Evolutionary conservation across 2,113 vertebrate genomes (phyloP), one percentile per base, ranked within the genome.

Genomic region (Oncorhynchus mykiss): DNA sequence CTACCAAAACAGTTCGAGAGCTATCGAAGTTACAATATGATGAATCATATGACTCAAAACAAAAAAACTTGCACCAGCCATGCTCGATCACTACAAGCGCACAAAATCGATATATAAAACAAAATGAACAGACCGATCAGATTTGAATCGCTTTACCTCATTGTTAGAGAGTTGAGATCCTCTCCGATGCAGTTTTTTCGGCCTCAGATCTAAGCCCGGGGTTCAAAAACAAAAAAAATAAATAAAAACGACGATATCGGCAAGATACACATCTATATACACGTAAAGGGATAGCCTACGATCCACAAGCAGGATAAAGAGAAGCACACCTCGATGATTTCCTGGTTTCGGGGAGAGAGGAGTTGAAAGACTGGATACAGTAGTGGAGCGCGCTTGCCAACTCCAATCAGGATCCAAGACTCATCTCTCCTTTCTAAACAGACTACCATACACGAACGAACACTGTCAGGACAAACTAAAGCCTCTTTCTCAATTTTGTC

Each of bases 281-380:
- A 90, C 90, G 78, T 75, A 75, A 34, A 80, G 80, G 83, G 78
- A 73, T 76, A 11, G 9, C 39, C 9, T 45, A 57, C 83, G 86
- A 80, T 85, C 77, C 66, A 87, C 66, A 68, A 82, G 83, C 84
- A 78, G 84, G 65, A 85, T 86, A 84, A 84, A 90, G 48, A 69
- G 85, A 75, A 88, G 89, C 85, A 91, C 89, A 89, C 92, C 92
- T 87, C 91, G 90, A 83, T 89, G 87, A 92, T 92, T 94, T 94
- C 93, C 93, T 93, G 93, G 92, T 94, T 93, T 91, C 75, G 80
- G 80, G 74, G 69, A 77, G 78, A 73, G 75, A 25, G 78, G 77
- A 85, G 83, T 74, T 83, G 83, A 84, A 82, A 66, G 73, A 76
- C 80, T 70, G 82, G 82, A 89, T 91, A 91, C 90, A 92, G 91